phyloP scores from a whole-genome alignment of 1,140 invertebrate genomes.

The Apis dorsata region DNA sequence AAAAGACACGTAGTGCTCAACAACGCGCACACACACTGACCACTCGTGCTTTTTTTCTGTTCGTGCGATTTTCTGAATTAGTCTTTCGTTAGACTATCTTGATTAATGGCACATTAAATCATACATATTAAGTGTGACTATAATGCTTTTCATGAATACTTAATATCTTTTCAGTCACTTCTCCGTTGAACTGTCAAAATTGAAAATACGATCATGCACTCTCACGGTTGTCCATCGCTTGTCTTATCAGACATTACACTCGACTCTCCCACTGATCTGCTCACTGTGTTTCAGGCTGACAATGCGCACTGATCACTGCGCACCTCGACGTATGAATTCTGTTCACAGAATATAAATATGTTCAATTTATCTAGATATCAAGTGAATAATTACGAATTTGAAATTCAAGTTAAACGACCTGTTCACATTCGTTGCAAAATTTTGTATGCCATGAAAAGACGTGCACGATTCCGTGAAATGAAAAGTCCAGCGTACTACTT shows the following conservation, averaged over 20 bases:
- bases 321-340: slow-evolving; percentile 35
- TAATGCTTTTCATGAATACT: not conserved
- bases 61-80: slow-evolving; percentile 41
- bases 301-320: slow-evolving; percentile 38
- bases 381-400: not conserved
- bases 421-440: not conserved
- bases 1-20: slow-evolving; percentile 43
- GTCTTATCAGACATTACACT: slow-evolving; percentile 73
- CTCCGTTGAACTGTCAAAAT: slow-evolving; percentile 60
- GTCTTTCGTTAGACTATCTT: slow-evolving; percentile 15
- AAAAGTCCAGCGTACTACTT: slow-evolving; percentile 47
- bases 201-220: slow-evolving; percentile 58
- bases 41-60: slow-evolving; percentile 46
- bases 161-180: slow-evolving; percentile 9
- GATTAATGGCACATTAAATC: slow-evolving; percentile 11
- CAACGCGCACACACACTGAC: slow-evolving; percentile 44
- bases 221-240: slow-evolving; percentile 67
- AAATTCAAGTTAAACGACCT: slow-evolving; percentile 6
- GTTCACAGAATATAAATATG: slow-evolving; percentile 2
- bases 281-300: slow-evolving; percentile 37
- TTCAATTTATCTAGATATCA: not conserved
- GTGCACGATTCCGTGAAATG: slow-evolving; percentile 13
- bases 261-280: slow-evolving; percentile 33
- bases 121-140: slow-evolving; percentile 23
- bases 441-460: slow-evolving; percentile 4